Evolutionary conservation across 2,113 vertebrate genomes (phyloP).

Genomic region (Copsychus sechellarum): DNA sequence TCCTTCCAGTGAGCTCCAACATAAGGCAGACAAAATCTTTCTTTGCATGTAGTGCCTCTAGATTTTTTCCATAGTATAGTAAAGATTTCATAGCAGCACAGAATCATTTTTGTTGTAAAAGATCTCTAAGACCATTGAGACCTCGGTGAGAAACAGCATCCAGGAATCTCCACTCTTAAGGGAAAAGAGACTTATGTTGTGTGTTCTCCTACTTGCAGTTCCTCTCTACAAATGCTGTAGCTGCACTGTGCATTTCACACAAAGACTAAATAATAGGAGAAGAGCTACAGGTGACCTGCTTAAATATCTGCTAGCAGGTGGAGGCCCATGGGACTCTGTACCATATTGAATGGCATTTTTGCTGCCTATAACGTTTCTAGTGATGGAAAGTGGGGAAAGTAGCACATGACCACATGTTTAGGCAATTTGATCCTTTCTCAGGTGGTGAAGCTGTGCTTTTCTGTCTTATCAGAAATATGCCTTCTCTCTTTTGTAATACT

Average conservation of each 20-base stretch:
- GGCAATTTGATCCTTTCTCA: background rate
- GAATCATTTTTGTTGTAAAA: background rate
- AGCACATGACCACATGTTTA: background rate
- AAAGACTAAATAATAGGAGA: background rate
- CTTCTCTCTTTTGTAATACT: background rate
- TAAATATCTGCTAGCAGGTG: background rate
- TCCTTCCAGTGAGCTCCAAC: background rate
- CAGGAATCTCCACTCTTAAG: background rate
- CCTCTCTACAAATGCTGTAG: background rate
- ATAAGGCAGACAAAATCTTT: background rate
- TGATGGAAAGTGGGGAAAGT: background rate
- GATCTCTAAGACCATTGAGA: background rate
- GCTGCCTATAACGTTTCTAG: background rate
- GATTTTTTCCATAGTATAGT: background rate
- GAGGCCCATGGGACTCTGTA: background rate
- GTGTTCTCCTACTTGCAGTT: accelerated
- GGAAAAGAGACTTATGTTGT: background rate
- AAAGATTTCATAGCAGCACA: background rate
- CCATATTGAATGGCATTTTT: conserved; percentile 6
- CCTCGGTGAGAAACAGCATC: background rate
- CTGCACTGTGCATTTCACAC: accelerated
- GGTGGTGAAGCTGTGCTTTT: background rate
- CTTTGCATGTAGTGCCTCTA: background rate
- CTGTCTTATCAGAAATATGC: background rate
- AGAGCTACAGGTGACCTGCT: background rate